Conservation (phyloP, 2,113 vertebrate genomes). For the Casuarius casuarius region DNA sequence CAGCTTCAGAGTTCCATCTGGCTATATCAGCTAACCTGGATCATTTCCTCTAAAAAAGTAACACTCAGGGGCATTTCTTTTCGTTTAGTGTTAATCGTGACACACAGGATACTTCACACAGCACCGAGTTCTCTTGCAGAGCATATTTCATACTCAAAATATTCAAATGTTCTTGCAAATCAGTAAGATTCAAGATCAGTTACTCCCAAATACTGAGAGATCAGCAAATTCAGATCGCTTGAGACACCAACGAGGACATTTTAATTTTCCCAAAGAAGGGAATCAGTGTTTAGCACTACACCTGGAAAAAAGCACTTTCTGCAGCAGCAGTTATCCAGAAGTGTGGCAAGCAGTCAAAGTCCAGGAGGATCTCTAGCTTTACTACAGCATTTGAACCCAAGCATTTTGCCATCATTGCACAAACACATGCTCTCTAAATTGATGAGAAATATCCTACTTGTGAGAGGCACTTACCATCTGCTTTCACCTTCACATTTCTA, state of each 20-base stretch:
- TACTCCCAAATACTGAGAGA: fast-evolving
- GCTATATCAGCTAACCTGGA: background rate
- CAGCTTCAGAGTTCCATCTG: background rate
- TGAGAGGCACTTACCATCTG: background rate
- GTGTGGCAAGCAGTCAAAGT: fast-evolving
- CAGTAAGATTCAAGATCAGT: background rate
- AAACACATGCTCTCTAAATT: fast-evolving
- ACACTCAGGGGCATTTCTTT: background rate
- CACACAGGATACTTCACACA: background rate
- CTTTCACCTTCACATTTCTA: fast-evolving
- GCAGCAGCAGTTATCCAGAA: too few species aligned
- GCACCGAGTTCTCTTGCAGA: background rate
- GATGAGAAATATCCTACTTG: fast-evolving
- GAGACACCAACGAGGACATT: background rate
- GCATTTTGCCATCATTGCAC: background rate
- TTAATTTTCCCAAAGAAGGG: background rate
- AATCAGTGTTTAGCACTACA: background rate
- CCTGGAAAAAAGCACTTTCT: background rate
- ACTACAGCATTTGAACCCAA: fast-evolving
- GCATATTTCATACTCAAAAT: fast-evolving
- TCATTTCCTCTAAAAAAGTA: fast-evolving
- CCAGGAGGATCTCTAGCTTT: background rate
- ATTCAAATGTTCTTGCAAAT: background rate
- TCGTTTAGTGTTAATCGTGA: background rate
- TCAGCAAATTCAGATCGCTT: background rate